Evolutionary conservation across 1,140 invertebrate species (phyloP), one percentile per base, ranked within the genome.

Genomic region (Sitophilus oryzae): DNA sequence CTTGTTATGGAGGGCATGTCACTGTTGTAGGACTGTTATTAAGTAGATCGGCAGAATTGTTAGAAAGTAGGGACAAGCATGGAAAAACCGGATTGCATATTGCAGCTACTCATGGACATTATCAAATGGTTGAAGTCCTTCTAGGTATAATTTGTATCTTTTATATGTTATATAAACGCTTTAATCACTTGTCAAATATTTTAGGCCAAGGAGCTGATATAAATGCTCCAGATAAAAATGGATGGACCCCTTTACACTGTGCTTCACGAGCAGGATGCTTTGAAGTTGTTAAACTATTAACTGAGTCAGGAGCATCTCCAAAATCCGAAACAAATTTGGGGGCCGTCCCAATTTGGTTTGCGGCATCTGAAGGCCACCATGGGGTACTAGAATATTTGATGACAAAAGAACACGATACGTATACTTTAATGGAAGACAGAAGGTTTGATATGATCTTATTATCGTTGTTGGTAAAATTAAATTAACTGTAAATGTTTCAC

Each of bases 51-150:
- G 91, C 93, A 5, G 88, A 93, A 68, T 79, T 98, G 56, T 79
- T 98, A 35, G 90, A 96, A 72, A 91, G 91, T 63, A 83, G 87
- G 49, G 96, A 98, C 76, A 87, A 90, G 62, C 85, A 93, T 66
- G 96, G 96, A n/a, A 87, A 96, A 71, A 98, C 94, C 4, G 91
- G 93, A 10, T 78, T 99, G 21, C 96, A 99, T 72, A 89, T 98
- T 57, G 96, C 96, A 1, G 86, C 96, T 1, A 91, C 90, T 23
- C 87, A 96, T 65, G 96, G 96, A 5, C 95, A 98, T 71, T 87
- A 91, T 63, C 91, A 96, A 71, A 98, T 99, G 94, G 93, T 97
- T 0, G 93, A 96, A 70, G 87, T 99, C 1, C 79, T 99, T 42
- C 78, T 99, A 20, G 91, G 91, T 54, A 52, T n/a, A n/a, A n/a